Evolutionary conservation across 2,797 vertebrate species (phyloP), one percentile per base, ranked within the genome.

Genomic region (Urosaurus nigricauda): DNA sequence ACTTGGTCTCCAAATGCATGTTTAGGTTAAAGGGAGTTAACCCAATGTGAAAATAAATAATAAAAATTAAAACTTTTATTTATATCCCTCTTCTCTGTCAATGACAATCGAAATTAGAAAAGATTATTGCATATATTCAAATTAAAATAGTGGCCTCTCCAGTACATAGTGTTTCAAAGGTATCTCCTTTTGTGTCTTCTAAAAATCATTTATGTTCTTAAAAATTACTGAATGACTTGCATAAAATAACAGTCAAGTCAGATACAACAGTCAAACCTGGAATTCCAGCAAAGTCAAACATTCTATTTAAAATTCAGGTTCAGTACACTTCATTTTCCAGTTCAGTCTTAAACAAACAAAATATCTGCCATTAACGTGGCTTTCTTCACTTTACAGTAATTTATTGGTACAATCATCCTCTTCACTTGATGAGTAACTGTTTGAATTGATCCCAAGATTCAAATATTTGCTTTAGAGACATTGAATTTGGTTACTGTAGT

Each of bases 341-440:
- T 53, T 24, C 19, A 5, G 21, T 84, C 84, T 90, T 51, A 88
- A 87, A 81, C 37, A 92, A 74, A 77, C 68, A 88, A 84, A 9
- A 84, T 93, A 94, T 95, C 92, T 93, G 85, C 82, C 84, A 84
- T 86, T 90, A 87, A 94, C 93, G 88, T 73, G 92, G 68, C 87
- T 51, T 35, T 65, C 86, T 92, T 91, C 88, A 73, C 79, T 78
- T 74, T 78, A 82, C 88, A 94, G 91, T 56, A 73, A 92, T 91
- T 82, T 91, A 92, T 94, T 92, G 92, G 80, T 92, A 86, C 92
- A 90, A 80, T 93, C 94, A 92, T 89, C 83, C 90, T 89, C 37
- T 86, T 80, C 0, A 90, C 91, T 90, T 91, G 92, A 92, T 77
- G 47, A 26, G 78, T 79, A 78, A 58, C 89, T 91, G 65, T 93